These are phyloP conservation scores for Ectemnius continuus DNA, from an alignment of 2,888 invertebrate genomes.

Conservation along the genomic window DNA sequence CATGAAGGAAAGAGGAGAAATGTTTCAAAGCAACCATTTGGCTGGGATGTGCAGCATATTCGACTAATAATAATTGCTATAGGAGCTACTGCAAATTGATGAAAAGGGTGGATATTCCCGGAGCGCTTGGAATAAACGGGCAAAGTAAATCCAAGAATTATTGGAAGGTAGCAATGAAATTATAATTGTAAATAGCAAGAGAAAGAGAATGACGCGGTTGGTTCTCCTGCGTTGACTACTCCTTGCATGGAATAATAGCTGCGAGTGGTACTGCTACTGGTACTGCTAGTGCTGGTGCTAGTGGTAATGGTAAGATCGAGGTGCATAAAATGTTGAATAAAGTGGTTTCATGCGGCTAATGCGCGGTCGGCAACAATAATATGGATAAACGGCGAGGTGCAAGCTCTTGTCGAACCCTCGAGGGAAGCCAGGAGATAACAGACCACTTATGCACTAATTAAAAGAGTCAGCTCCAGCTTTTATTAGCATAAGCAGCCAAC, in stretches of 20 bases:
- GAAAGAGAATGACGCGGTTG: too few relatives aligned
- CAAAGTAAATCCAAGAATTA: too few relatives aligned
- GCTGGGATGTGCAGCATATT: too few relatives aligned
- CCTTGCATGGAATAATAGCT: neutral
- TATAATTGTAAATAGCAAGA: too few relatives aligned
- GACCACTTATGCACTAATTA: neutral
- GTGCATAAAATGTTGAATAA: conserved; percentile 5
- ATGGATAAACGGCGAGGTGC: neutral
- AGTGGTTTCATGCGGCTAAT: neutral
- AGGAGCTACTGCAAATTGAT: too few relatives aligned
- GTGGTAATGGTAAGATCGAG: conserved; percentile 21
- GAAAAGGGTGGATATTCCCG: too few relatives aligned
- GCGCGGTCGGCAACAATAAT: conserved; percentile 4
- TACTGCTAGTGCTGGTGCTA: neutral
- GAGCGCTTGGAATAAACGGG: too few relatives aligned
- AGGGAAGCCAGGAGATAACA: neutral
- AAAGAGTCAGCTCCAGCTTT: conserved; percentile 13
- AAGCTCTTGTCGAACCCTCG: neutral
- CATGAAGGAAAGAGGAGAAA: too few relatives aligned
- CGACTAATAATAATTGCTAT: too few relatives aligned
- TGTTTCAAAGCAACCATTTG: too few relatives aligned
- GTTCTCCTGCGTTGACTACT: too few relatives aligned
- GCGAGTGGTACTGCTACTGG: neutral
- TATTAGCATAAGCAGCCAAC: neutral
- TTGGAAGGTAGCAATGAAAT: too few relatives aligned